Base-by-base conservation (phyloP, 2,888 invertebrate species). In the Calephelis perditalis region DNA sequence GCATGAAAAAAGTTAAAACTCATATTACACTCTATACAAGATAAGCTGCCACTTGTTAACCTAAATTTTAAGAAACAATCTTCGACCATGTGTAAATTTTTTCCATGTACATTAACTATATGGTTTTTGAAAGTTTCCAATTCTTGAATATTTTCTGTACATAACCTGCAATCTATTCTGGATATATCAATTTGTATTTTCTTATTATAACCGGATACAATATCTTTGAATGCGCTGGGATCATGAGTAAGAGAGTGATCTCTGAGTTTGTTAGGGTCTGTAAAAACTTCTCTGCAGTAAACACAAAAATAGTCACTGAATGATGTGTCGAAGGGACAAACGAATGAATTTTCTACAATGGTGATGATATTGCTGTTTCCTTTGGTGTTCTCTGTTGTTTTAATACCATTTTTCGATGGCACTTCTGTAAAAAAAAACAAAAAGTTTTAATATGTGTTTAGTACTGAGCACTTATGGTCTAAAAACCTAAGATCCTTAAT, bases 291-390 rank as follows among this genome's bases (percentile, higher is more conserved):
- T 37, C 67, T 67, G 3, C 82, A 73, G 58, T 84, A 75, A 0
- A 78, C 68, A 60, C 88, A 88, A 65, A 83, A 88, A 1, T 83
- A 76, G 55, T 86, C 84, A 58, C 86, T 85, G 64, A 81, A 85
- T 0, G 81, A 81, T 0, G 82, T 81, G 45, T 78, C 78, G 64
- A 88, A 88, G 0, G 87, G 87, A 49, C 86, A 86, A 0, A 80
- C 83, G 54, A 73, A 86, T 0, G 87, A 86, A 59, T 78, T 80
- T 56, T 86, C 83, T 0, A 87, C 80, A 11, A 87, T 70, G 0
- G 73, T 73, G 0, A 77, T 69, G 0, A 81, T 75, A 65, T 88
- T 86, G 0, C 69, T 68, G 40, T 74, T 74, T 0, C 73, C 64
- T 64, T 78, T 78, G 5, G 71, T 8, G 8, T 40, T 40, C 0